Evolutionary conservation across 2,888 invertebrate species (phyloP), one percentile per base, ranked within the genome.

Genomic region (Cremastobaeus sp.): DNA sequence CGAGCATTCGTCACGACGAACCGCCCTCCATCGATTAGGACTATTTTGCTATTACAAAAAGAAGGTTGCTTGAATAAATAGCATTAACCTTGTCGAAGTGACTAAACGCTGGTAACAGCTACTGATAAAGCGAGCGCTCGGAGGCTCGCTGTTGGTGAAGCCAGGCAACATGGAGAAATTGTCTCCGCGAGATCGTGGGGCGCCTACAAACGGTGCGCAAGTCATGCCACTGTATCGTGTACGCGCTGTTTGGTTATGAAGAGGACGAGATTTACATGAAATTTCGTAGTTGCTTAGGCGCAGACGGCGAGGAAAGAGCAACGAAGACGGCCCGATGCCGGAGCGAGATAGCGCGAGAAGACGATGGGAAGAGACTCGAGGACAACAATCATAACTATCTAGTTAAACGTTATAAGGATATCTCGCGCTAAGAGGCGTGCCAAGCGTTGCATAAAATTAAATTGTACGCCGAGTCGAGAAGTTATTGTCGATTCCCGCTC

Each of bases 391-490:
- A 86, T 86, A 86, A 86, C 84, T 86, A 85, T 86, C 86, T 86
- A 86, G 86, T 86, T 86, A 86, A 87, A 86, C 83, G 86, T 84
- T 86, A 85, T 84, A 85, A 85, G 86, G 86, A 86, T 86, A 86
- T 86, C 86, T 84, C 79, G 81, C 81, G 85, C 84, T 86, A 86
- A 87, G 86, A 87, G 86, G 84, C 86, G 86, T 85, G 86, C 85
- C 86, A 84, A 87, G 85, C 85, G 85, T 86, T 86, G 87, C 87
- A 86, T 87, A 86, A 87, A 87, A 87, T 87, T 87, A 87, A 87
- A 87, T 87, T 86, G 87, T 85, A 85, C 85, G 84, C 81, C 81
- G 82, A 85, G 85, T 83, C 83, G 85, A 82, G 83, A 87, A 87
- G 86, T 87, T 87, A 86, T 87, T 86, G 86, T 85, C 85, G 81